Base-by-base conservation (phyloP, 2,797 vertebrate genomes). In the Bucorvus abyssinicus region DNA sequence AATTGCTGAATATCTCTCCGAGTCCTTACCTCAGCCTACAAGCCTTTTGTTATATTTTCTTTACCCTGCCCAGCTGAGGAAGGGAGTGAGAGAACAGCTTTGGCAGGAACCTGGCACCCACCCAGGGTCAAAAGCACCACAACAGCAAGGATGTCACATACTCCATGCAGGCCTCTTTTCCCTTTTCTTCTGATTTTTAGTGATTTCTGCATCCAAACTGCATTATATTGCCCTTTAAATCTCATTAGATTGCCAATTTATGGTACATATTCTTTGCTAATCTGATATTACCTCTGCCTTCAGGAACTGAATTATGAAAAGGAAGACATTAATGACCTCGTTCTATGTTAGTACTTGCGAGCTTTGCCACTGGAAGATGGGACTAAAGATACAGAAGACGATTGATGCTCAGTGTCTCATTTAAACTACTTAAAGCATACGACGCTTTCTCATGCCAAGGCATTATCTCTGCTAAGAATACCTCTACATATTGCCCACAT, bases 1-100 rank as follows among this genome's bases (percentile, higher is more conserved):
- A 85, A 52, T 18, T 70, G 23, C 14, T 52, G n/a, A 50, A 14
- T 68, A 24, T 69, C 52, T 64, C 52, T 69, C 21, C 26, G 14
- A 52, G 27, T 34, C 21, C 32, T 57, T 55, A 68, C 11, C 61
- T 82, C 3, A 2, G 65, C 15, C 16, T 15, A n/a, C 0, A 0
- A 87, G 32, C 36, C 11, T 84, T 89, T 91, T 12, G 15, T 59
- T 56, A 3, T 10, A 49, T 59, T 68, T 83, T 34, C 8, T 67
- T 23, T 86, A 13, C 14, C 34, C 42, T 64, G 13, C n/a, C 26
- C 44, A 15, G 0, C 9, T 63, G 47, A 75, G 29, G 6, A 70
- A 3, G 7, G 21, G 14, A 75, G 21, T n/a, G 17, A 40, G 3
- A 38, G 10, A 60, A 5, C 2, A 5, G n/a, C 12, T 73, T 38